A percentile compares a stretch with the other conserved stretches of the same genome.
These are phyloP conservation scores for Malacoraja senta DNA, from an alignment of 2,797 vertebrate genomes.

Conservation along the genomic window DNA sequence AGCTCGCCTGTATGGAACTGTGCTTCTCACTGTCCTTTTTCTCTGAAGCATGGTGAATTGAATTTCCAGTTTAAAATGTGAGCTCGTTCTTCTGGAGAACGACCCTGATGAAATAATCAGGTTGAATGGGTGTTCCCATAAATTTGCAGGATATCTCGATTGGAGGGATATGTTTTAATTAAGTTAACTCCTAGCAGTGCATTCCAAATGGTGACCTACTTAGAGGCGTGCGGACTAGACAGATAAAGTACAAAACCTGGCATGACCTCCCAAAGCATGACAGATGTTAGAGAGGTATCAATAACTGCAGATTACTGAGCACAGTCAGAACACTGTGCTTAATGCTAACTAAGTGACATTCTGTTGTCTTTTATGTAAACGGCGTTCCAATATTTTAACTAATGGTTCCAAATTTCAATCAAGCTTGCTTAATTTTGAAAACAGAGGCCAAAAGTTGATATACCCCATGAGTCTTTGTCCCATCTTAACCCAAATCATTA, in stretches of 20 bases:
- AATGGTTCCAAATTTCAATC: background rate
- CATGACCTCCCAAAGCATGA: background rate
- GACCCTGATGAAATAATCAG: conserved; percentile 25
- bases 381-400: background rate
- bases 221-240: too few species aligned
- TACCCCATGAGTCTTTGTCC: background rate
- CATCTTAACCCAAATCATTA: background rate
- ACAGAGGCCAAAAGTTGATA: background rate
- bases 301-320: background rate
- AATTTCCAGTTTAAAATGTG: conserved; percentile 13
- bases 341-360: background rate
- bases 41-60: conserved; percentile 1
- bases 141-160: conserved; percentile 7
- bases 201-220: background rate
- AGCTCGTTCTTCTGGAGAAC: conserved; percentile 8
- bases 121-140: background rate
- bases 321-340: background rate
- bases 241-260: background rate
- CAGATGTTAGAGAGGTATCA: background rate
- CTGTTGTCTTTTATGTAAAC: background rate
- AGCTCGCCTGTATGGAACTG: background rate
- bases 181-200: background rate
- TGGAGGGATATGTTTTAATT: background rate
- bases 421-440: background rate
- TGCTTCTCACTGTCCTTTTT: background rate